phyloP scores from a whole-genome alignment of 2,888 invertebrate species.

The Heteropelma amictum region DNA sequence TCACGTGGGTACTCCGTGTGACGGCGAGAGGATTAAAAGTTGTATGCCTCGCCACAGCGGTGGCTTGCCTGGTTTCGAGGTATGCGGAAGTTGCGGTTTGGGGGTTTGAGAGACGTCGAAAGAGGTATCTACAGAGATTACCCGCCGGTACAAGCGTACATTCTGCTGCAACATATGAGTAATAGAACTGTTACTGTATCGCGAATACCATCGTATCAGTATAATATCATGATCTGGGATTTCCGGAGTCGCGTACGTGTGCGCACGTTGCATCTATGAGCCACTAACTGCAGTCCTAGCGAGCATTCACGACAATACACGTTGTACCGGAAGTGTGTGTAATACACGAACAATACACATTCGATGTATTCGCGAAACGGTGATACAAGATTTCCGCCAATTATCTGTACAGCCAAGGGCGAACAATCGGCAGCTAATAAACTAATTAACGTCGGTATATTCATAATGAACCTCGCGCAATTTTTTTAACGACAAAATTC shows the following conservation, averaged over 20 bases:
- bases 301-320: conserved; percentile 3
- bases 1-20: conserved; percentile 25
- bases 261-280: background rate
- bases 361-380: conserved; percentile 1
- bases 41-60: conserved; percentile 28
- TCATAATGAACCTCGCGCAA: too few species aligned
- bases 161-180: conserved; percentile 3
- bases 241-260: background rate
- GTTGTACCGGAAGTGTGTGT: conserved; percentile 1
- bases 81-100: conserved; percentile 31
- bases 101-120: conserved; percentile 25
- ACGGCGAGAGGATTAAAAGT: conserved; percentile 49
- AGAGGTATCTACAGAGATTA: conserved; percentile 24
- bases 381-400: conserved; percentile 8
- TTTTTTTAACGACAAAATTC: too few species aligned
- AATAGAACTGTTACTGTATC: conserved; percentile 18
- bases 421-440: background rate
- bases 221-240: conserved; percentile 39
- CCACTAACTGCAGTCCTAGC: conserved; percentile 33
- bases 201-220: conserved; percentile 11
- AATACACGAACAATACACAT: conserved; percentile 3
- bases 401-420: background rate
- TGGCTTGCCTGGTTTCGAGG: conserved; percentile 26
- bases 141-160: conserved; percentile 1
- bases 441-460: background rate